Conservation (phyloP, 2,888 invertebrate species). For the Lasioglossum lativentre region DNA sequence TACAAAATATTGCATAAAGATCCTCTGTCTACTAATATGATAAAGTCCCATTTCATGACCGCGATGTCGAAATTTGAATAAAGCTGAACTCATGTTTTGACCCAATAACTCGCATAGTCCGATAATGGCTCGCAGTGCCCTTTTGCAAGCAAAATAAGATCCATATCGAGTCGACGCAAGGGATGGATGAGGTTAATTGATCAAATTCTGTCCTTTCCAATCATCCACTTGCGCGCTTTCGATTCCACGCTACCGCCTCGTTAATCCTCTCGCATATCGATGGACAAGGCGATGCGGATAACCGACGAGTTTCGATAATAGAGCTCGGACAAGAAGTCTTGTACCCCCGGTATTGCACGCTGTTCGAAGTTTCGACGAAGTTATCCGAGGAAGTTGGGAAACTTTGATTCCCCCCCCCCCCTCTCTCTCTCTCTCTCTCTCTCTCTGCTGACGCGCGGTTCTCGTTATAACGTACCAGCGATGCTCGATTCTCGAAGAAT, state of each 20-base stretch:
- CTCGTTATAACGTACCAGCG: constrained; percentile 4
- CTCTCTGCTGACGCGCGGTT: background rate
- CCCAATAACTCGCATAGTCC: no score
- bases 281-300: background rate
- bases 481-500: background rate
- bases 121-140: no score
- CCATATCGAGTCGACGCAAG: no score
- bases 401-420: constrained; percentile 22
- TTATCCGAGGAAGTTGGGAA: constrained; percentile 16
- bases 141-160: no score
- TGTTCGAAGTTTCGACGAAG: background rate
- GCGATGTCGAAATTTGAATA: no score
- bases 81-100: no score
- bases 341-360: background rate
- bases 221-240: background rate
- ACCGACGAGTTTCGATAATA: background rate
- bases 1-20: no score
- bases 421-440: no score
- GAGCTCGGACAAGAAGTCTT: background rate
- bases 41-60: no score
- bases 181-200: background rate
- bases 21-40: no score
- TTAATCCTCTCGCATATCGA: background rate
- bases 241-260: background rate
- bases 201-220: background rate